Evolutionary conservation across 1,140 invertebrate genomes (phyloP), one percentile per base, ranked within the genome.

Genomic region (Telenomus remus): DNA sequence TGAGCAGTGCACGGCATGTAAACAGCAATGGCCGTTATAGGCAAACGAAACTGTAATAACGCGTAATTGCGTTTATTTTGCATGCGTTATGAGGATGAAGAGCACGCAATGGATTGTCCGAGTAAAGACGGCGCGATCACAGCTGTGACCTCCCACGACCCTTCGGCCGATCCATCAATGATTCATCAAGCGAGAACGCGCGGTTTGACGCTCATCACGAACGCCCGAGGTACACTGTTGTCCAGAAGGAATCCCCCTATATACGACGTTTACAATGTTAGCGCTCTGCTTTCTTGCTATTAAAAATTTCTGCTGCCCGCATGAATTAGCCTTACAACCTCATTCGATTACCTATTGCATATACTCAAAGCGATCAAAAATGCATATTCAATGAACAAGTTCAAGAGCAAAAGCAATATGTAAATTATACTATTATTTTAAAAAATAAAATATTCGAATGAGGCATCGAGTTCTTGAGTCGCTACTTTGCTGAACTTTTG

Each of bases 71-170:
- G 47, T 35, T 64, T 80, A 76, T 84, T 82, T 84, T 82, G 80
- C 82, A 84, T 83, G 71, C 60, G 59, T 78, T 77, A 82, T 81
- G 71, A 75, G 66, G 69, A 46, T 43, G 37, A 64, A 73, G 46
- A 27, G 73, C 81, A 81, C 71, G 82, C 73, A 54, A 80, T 69
- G 55, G 74, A 60, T 66, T 33, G 60, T 68, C 47, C 27, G 19
- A 37, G 66, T 71, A 76, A 74, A 63, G 72, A 74, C 69, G 63
- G 76, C 78, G 48, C 56, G 79, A 85, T 85, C 82, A 68, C 86
- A 87, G 86, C 85, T 87, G 86, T 82, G 61, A 76, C 63, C 57
- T 87, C 85, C 80, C 85, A 87, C 85, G 85, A 86, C 81, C 84
- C 74, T 80, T 80, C 84, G 80, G 80, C 70, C 80, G 79, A 84